Evolutionary conservation across 1,140 invertebrate genomes (phyloP), one percentile per base, ranked within the genome.

Genomic region (Drosophila kurseongensis): DNA sequence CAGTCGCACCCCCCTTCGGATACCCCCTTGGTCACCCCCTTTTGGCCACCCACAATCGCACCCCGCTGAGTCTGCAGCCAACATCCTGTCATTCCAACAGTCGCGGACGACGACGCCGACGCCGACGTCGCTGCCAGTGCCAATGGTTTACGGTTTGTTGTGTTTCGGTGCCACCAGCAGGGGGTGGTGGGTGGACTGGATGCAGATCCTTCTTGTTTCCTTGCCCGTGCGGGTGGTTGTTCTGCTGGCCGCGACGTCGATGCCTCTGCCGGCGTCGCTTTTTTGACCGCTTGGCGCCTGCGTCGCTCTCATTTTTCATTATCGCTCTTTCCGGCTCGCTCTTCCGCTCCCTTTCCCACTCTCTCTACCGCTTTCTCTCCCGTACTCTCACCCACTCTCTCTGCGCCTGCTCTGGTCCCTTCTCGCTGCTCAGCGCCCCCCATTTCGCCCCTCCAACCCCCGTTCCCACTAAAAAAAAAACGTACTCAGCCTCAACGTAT

Each of bases 141-240:
- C 58, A 71, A 91, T 91, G 85, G 79, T 91, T 91, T 90, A 91
- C 90, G 90, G 90, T 91, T 91, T 91, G 90, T 91, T 91, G 66
- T 91, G 90, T 86, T 91, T 84, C 71, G 50, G 42, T 81, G 45
- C 77, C 61, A 57, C 40, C 74, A 55, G 18, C 40, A 42, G 47
- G 23, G 41, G 58, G 36, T 44, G 60, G 40, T 36, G 41, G 47
- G 16, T 16, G 54, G 52, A 16, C 12, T 47, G 32, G 47, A 16
- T 45, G 52, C 35, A 18, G 35, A 29, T 42, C 57, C 27, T 27
- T 14, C 56, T 42, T 82, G 50, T 71, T 69, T 67, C 57, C 60
- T 56, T 48, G 42, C 40, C 36, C 47, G 62, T 75, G 79, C 72
- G 76, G 72, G 83, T 90, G 80, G 86, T 85, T 67, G 78, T 66